Evolutionary conservation across 2,113 vertebrate species (phyloP), one percentile per base, ranked within the genome.

Genomic region (Coptodon rendalli): DNA sequence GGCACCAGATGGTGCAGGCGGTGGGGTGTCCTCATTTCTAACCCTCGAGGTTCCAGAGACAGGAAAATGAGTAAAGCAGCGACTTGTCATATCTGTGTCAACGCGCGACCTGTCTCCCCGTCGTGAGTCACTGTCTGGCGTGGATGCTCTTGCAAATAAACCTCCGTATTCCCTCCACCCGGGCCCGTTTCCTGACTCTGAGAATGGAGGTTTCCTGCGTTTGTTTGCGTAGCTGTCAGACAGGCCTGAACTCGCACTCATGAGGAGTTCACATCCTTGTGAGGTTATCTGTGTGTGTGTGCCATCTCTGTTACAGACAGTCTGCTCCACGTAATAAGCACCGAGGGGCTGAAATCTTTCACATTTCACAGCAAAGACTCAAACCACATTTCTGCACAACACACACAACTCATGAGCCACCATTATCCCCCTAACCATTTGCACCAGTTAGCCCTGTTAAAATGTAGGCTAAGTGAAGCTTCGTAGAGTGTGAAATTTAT

Each of bases 71-170:
- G 89, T 85, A 83, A 92, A 85, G 81, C 81, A 38, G 22, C 4
- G 12, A 81, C 59, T 84, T 83, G 88, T 90, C 86, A 80, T 83
- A 85, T 91, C 79, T 59, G 73, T 68, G 76, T 85, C 83, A 87
- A 86, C 57, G 84, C 78, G 10, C 38, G 27, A 54, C 79, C 9
- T 5, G 84, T 82, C 92, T 89, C 76, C 24, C 9, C 2, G 12
- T 24, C n/a, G 7, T 95, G 91, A 96, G 89, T 96, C 94, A 96
- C 85, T 7, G 93, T 94, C 94, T 96, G 90, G 78, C 34, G 22
- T 56, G 29, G 34, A 29, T 31, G 71, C 43, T 78, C 36, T 79
- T 80, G 31, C 45, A 13, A 83, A 71, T 85, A 86, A 81, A 27
- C 10, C 16, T 3, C 31, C 2, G 17, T 19, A 24, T 81, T 86